Percentiles rank a stretch among this genome's conserved stretches.
Conservation (phyloP, 1,140 invertebrate species). For the Rhyzopertha dominica region DNA sequence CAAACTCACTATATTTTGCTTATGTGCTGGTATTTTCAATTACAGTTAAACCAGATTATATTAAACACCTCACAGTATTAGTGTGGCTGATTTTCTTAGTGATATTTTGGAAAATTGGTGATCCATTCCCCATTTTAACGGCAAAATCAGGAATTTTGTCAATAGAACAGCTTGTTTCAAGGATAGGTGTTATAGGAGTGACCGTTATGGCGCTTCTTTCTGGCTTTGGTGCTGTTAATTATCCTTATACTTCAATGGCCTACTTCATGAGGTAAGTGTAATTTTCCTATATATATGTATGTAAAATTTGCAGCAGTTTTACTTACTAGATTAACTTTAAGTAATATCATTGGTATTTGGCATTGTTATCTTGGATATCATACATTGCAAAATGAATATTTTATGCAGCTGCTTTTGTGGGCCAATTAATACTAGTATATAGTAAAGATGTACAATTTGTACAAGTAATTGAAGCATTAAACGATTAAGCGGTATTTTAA, state of each 20-base stretch:
- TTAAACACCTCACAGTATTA: constrained; percentile 73
- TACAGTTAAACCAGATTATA: constrained; percentile 75
- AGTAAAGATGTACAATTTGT: too few species aligned
- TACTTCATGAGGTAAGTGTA: constrained; percentile 97
- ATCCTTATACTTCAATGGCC: constrained; percentile 98
- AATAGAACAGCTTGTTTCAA: constrained; percentile 94
- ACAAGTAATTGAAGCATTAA: too few species aligned
- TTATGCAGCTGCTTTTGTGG: too few species aligned
- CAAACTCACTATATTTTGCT: too few species aligned
- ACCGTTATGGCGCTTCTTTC: constrained; percentile 98
- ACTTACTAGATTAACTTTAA: too few species aligned
- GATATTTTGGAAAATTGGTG: constrained; percentile 98
- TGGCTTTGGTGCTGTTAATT: constrained; percentile 99
- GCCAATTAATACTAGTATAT: too few species aligned
- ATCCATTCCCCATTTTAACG: constrained; percentile 97
- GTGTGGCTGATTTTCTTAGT: constrained; percentile 92
- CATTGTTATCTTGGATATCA: too few species aligned
- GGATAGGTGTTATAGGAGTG: constrained; percentile 97
- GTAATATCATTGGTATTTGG: too few species aligned
- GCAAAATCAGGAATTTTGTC: constrained; percentile 89
- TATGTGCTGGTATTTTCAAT: too few species aligned
- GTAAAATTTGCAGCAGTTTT: too few species aligned
- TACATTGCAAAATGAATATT: too few species aligned
- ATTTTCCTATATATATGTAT: constrained; percentile 7
- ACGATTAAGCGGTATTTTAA: too few species aligned